Evolutionary conservation across 2,888 invertebrate genomes (phyloP).

Genomic region (Coenonympha glycerion): DNA sequence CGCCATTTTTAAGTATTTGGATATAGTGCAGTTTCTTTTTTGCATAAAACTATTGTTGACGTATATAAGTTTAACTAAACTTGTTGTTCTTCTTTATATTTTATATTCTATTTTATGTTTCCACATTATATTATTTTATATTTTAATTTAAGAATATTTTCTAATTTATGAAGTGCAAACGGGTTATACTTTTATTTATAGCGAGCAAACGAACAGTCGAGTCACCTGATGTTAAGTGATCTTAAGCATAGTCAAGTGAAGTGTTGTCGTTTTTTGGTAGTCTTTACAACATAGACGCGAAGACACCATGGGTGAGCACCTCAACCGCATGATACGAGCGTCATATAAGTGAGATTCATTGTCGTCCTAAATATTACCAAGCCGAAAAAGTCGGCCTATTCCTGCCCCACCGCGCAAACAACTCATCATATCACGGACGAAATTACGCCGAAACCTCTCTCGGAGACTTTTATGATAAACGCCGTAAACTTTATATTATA

Average conservation of each 20-base stretch:
- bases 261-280: too few species aligned
- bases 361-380: constrained; percentile 8
- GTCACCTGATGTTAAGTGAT: too few species aligned
- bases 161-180: too few species aligned
- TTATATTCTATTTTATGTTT: too few species aligned
- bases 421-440: constrained; percentile 6
- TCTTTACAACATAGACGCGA: too few species aligned
- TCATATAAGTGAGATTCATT: constrained; percentile 8
- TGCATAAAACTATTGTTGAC: not conserved
- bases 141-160: too few species aligned
- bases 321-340: constrained; percentile 1
- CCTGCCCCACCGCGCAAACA: not conserved
- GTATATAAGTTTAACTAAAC: too few species aligned
- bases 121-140: too few species aligned
- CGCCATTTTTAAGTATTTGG: not conserved
- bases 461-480: constrained; percentile 8
- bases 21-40: not conserved
- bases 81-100: too few species aligned
- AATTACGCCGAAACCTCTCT: constrained; percentile 9
- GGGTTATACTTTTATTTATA: too few species aligned
- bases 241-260: too few species aligned
- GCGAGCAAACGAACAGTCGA: too few species aligned
- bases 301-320: not conserved
- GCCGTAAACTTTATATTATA: constrained; percentile 8
- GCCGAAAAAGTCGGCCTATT: constrained; percentile 3